Evolutionary conservation across 2,113 vertebrate species (phyloP), one percentile per base, ranked within the genome.

Genomic region (Ciconia maguari): DNA sequence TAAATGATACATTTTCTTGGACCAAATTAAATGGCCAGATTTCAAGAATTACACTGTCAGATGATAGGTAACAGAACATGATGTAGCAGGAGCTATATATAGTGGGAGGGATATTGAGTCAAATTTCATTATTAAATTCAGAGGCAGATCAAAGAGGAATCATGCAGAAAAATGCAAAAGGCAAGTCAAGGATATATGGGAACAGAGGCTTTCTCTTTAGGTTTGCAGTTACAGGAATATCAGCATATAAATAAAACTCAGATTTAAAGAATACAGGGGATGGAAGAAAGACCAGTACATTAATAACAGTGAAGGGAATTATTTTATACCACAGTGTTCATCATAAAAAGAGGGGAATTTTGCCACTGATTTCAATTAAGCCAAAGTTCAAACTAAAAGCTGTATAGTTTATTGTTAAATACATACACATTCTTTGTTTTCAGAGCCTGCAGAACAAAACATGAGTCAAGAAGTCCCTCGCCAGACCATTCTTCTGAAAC

Each of bases 381-480:
- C 26, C 42, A 41, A 74, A 87, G 87, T 95, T 95, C 89, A 94
- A 92, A 19, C 74, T 46, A 77, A 88, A 93, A 91, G 18, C 58
- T 66, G 11, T 52, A 55, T 26, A 77, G 74, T 91, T 96, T 77
- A 83, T 69, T 90, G 83, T 60, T 96, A 91, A 96, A 95, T 78
- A 70, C 57, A 96, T 93, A 69, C 64, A 88, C 90, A 70, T 93
- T 96, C 76, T 94, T 97, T 97, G 94, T 94, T 96, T 91, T 83
- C 90, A 99, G 98, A 97, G 94, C 96, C 72, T 97, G 97, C 94
- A 99, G 93, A 97, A 97, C 95, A 96, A 94, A 89, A 92, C 95
- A 95, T 54, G 97, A 97, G 96, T 95, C 76, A 96, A 98, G 98
- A 97, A 97, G 94, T 87, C 87, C 96, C 61, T 98, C 96, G n/a